Conservation (phyloP, 2,888 invertebrate species). For the Zelleria hepariella region DNA sequence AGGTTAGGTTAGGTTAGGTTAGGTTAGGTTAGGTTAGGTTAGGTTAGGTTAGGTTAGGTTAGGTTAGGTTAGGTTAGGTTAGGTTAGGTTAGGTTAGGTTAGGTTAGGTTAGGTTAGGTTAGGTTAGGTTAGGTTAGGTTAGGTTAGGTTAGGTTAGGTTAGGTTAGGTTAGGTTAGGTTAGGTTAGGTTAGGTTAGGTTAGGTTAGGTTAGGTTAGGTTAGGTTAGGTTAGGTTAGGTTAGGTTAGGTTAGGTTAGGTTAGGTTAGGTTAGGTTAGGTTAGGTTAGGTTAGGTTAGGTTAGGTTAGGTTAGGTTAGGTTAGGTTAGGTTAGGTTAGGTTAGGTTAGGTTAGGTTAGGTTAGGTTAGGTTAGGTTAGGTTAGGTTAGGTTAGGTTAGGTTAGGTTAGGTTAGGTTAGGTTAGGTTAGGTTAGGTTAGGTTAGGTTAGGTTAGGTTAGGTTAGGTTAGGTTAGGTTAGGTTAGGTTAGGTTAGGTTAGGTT, state of each 20-base stretch:
- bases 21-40: conserved; percentile 1
- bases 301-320: conserved; percentile 1
- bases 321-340: conserved; percentile 1
- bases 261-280: conserved; percentile 1
- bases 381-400: conserved; percentile 1
- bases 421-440: conserved; percentile 1
- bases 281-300: conserved; percentile 1
- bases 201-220: conserved; percentile 1
- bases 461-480: background rate
- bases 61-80: conserved; percentile 1
- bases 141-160: conserved; percentile 1
- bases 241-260: conserved; percentile 1
- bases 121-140: conserved; percentile 1
- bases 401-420: conserved; percentile 1
- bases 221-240: conserved; percentile 1
- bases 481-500: background rate
- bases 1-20: conserved; percentile 1
- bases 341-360: conserved; percentile 1
- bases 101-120: conserved; percentile 1
- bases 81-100: conserved; percentile 1
- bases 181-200: conserved; percentile 1
- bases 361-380: conserved; percentile 1
- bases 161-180: conserved; percentile 1
- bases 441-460: conserved; percentile 1
- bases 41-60: conserved; percentile 1